A percentile compares a stretch with the other conserved stretches of the same genome.
Conservation (phyloP, 2,888 invertebrate species). For the Epinotia ramella region DNA sequence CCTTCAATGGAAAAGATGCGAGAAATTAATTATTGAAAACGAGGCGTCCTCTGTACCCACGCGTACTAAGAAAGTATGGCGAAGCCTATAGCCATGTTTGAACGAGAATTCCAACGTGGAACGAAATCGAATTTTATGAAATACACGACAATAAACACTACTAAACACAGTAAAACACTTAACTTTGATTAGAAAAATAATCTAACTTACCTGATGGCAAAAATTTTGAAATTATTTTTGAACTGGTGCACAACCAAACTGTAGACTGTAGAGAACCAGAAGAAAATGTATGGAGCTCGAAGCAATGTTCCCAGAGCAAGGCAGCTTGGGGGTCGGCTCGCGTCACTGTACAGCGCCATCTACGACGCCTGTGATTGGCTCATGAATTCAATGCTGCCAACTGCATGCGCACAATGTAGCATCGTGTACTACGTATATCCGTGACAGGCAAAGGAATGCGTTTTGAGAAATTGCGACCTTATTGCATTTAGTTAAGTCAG, state of each 20-base stretch:
- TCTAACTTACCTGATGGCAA: slow-evolving; percentile 84
- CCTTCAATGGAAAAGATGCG: slow-evolving; percentile 79
- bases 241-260: slow-evolving; percentile 85
- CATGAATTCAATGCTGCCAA: slow-evolving; percentile 69
- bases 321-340: slow-evolving; percentile 82
- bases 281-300: slow-evolving; percentile 86
- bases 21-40: slow-evolving; percentile 84
- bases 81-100: slow-evolving; percentile 84
- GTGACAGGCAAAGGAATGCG: slow-evolving; percentile 62
- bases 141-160: slow-evolving; percentile 64
- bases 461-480: slow-evolving; percentile 58
- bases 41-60: slow-evolving; percentile 82
- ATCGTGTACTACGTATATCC: slow-evolving; percentile 83
- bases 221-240: slow-evolving; percentile 85
- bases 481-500: slow-evolving; percentile 19
- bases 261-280: slow-evolving; percentile 84
- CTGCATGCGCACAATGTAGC: slow-evolving; percentile 58
- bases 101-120: slow-evolving; percentile 84
- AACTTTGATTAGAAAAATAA: slow-evolving; percentile 71
- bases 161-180: slow-evolving; percentile 68
- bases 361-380: slow-evolving; percentile 75
- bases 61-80: slow-evolving; percentile 82
- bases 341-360: slow-evolving; percentile 80
- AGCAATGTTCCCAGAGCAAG: slow-evolving; percentile 83
- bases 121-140: slow-evolving; percentile 70